A percentile compares a stretch with the other conserved stretches of the same genome.
Conservation (phyloP, 2,113 vertebrate genomes). For the Puma concolor region DNA sequence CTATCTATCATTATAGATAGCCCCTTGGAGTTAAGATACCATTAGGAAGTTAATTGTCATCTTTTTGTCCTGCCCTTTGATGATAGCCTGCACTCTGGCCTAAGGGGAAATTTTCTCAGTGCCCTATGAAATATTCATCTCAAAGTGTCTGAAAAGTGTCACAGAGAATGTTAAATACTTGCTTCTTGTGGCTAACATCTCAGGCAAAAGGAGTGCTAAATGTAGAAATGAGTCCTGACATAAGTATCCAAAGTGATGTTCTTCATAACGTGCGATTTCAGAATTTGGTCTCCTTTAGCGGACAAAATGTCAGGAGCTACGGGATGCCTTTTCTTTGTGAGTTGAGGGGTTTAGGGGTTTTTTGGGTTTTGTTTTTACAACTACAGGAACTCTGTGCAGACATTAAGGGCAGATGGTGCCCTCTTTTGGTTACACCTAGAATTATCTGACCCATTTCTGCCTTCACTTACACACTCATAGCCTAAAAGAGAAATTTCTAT, state of each 20-base stretch:
- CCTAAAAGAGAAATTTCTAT: slow-evolving; percentile 5
- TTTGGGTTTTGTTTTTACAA: background rate
- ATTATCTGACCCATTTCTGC: slow-evolving; percentile 24
- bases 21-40: background rate
- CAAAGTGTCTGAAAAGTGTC: background rate
- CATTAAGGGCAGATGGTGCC: slow-evolving; percentile 64
- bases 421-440: slow-evolving; percentile 77
- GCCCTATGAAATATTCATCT: background rate
- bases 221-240: background rate
- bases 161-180: background rate
- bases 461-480: background rate
- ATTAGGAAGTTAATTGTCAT: slow-evolving; percentile 3
- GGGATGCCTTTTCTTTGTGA: background rate
- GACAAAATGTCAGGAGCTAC: background rate
- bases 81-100: background rate
- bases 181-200: background rate
- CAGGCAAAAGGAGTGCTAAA: background rate
- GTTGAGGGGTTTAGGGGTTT: background rate
- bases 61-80: slow-evolving; percentile 20
- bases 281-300: background rate
- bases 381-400: background rate
- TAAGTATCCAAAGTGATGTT: background rate
- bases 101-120: slow-evolving; percentile 38
- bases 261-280: background rate
- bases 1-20: background rate